Evolutionary conservation across 2,113 vertebrate genomes (phyloP).

Genomic region (Loxodonta africana): DNA sequence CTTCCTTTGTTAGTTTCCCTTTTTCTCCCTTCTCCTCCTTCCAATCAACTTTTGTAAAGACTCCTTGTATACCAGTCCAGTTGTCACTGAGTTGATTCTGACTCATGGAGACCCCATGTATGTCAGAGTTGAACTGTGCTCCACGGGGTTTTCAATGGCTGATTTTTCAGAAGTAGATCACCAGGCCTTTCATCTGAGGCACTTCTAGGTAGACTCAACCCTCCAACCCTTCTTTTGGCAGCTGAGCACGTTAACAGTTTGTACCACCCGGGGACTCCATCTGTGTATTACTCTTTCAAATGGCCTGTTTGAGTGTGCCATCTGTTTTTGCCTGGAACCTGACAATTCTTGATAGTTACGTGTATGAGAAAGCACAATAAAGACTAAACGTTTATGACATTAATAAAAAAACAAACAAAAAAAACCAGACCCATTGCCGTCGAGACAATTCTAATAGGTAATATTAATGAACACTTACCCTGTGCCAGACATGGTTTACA

Average conservation of each 20-base stretch:
- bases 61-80: neutral
- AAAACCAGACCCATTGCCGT: too few species aligned
- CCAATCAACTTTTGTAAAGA: neutral
- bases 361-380: neutral
- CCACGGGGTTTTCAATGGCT: neutral
- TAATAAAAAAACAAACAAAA: neutral
- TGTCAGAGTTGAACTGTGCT: neutral
- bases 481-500: neutral
- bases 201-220: neutral
- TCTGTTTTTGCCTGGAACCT: neutral
- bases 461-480: neutral
- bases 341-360: neutral
- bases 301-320: neutral
- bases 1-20: neutral
- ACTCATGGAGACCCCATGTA: neutral
- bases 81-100: neutral
- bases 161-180: neutral
- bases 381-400: neutral
- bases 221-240: neutral
- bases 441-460: neutral
- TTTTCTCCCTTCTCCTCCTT: neutral
- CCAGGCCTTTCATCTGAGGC: neutral
- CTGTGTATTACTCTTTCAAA: neutral
- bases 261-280: neutral
- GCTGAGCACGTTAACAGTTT: neutral